These are phyloP conservation scores for Strongylocentrotus purpuratus DNA, from an alignment of 35 echinoderm and acorn worm genomes.

Conservation along the genomic window DNA sequence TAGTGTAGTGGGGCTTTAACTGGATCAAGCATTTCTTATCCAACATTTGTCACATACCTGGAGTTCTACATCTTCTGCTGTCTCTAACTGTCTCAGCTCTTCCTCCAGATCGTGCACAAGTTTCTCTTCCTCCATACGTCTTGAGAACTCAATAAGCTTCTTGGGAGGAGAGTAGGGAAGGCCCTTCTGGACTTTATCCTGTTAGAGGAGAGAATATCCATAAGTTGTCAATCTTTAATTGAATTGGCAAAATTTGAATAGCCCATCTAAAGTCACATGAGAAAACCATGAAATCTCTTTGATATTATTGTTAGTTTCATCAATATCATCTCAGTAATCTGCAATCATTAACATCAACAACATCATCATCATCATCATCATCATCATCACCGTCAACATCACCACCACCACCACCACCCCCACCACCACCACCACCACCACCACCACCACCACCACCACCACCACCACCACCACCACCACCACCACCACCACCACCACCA, in stretches of 20 bases:
- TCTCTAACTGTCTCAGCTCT: constrained; percentile 82
- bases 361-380: neutral
- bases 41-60: constrained; percentile 65
- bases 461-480: neutral
- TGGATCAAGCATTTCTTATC: no score
- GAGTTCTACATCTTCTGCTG: constrained; percentile 85
- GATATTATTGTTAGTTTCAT: neutral
- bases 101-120: constrained; percentile 73
- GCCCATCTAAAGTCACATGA: neutral
- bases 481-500: neutral
- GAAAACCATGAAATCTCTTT: neutral
- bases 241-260: neutral
- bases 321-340: no score
- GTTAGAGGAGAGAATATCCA: neutral
- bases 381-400: neutral
- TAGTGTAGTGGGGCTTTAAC: no score
- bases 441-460: neutral
- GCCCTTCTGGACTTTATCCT: constrained; percentile 76
- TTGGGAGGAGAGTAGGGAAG: constrained; percentile 72
- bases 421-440: neutral
- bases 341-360: neutral
- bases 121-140: constrained; percentile 82
- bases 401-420: neutral
- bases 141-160: constrained; percentile 93
- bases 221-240: neutral